A percentile compares a stretch with the other conserved stretches of the same genome.
Evolutionary conservation across 2,888 invertebrate species (phyloP).

Genomic region (Temnothorax rugatulus): DNA sequence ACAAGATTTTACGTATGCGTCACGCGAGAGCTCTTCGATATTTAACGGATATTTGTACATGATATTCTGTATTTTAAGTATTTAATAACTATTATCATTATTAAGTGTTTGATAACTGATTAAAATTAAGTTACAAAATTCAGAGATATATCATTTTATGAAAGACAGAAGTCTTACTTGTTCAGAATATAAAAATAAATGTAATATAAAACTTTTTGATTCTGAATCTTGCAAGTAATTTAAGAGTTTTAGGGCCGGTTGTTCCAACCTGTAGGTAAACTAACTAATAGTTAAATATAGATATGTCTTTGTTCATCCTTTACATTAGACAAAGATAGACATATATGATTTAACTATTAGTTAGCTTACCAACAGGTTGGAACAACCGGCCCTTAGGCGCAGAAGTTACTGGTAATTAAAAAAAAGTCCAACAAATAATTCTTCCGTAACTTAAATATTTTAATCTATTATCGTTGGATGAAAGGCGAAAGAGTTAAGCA

Average conservation of each 20-base stretch:
- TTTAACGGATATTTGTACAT: not conserved
- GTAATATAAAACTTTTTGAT: not conserved
- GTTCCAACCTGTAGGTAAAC: too few relatives aligned
- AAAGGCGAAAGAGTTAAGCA: not conserved
- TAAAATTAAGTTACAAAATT: not conserved
- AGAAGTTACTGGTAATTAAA: not conserved
- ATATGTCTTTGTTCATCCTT: too few relatives aligned
- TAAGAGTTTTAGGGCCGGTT: not conserved
- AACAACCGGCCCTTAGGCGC: too few relatives aligned
- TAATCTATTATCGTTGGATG: not conserved
- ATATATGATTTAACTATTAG: too few relatives aligned
- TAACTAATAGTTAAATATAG: too few relatives aligned
- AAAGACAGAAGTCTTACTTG: not conserved
- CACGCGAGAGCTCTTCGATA: constrained; percentile 21
- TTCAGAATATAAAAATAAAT: not conserved
- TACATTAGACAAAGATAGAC: too few relatives aligned
- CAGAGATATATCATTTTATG: not conserved
- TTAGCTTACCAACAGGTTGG: too few relatives aligned
- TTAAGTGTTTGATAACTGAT: not conserved
- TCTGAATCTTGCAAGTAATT: not conserved
- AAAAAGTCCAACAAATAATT: not conserved
- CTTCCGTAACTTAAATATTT: constrained; percentile 7
- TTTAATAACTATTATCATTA: not conserved
- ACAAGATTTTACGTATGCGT: not conserved
- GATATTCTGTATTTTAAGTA: not conserved